Evolutionary conservation across 2,888 invertebrate species (phyloP).

Genomic region (Candidula unifasciata): DNA sequence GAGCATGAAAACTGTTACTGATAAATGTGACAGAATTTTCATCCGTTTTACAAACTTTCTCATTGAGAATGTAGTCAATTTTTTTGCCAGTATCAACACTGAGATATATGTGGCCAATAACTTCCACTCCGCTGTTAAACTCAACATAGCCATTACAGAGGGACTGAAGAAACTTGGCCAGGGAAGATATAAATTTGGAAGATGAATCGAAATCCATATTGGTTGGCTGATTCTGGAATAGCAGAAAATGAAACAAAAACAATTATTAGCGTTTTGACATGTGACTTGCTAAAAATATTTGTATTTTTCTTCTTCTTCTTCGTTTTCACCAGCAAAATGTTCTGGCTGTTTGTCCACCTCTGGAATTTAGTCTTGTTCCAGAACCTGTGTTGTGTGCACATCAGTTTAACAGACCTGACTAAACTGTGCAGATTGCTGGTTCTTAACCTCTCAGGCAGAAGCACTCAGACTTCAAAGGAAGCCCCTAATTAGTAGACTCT

Average conservation of each 20-base stretch:
- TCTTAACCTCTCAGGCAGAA: too few species aligned
- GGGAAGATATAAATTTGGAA: conserved; percentile 54
- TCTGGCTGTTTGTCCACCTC: too few species aligned
- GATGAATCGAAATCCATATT: conserved; percentile 56
- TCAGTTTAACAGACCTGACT: too few species aligned
- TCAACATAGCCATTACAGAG: conserved; percentile 58
- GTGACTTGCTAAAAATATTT: too few species aligned
- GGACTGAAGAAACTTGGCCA: conserved; percentile 56
- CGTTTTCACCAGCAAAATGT: too few species aligned
- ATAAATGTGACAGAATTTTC: conserved; percentile 56
- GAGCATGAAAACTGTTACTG: conserved; percentile 58
- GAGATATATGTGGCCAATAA: conserved; percentile 56
- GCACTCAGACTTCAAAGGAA: too few species aligned
- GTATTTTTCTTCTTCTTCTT: too few species aligned
- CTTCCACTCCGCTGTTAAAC: conserved; percentile 56
- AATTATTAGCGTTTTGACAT: not conserved
- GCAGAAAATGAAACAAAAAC: not conserved
- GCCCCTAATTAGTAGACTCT: too few species aligned
- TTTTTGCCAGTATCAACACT: conserved; percentile 58
- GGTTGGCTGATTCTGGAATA: conserved; percentile 2
- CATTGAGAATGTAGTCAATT: conserved; percentile 57
- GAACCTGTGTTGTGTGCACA: too few species aligned
- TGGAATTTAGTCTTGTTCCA: too few species aligned
- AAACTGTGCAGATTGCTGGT: too few species aligned
- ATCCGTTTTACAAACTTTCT: conserved; percentile 58